These are phyloP conservation scores for Caloenas nicobarica DNA, from an alignment of 2,113 vertebrate species.

Conservation along the genomic window DNA sequence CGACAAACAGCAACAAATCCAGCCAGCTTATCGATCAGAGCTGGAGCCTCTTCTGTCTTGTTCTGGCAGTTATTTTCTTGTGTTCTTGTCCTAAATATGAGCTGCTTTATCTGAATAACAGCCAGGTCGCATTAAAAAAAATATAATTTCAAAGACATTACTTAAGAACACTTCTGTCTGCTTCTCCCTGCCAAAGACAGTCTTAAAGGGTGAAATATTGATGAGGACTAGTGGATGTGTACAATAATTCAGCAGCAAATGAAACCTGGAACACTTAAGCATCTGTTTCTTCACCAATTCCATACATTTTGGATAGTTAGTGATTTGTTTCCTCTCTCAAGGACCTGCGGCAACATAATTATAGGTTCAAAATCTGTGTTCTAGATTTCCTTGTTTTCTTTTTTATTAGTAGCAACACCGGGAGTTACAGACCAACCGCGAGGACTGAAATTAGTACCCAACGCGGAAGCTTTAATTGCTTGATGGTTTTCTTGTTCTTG, in stretches of 20 bases:
- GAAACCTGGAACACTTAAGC: not conserved
- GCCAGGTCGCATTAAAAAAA: not conserved
- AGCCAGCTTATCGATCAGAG: not conserved
- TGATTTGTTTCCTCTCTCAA: not conserved
- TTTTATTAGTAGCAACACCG: not conserved
- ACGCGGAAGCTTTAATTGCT: not conserved
- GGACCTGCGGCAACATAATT: not conserved
- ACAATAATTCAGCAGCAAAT: not conserved
- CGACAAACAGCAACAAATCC: not conserved
- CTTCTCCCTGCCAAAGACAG: not conserved
- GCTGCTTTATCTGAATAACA: not conserved
- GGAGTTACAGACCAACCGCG: fast-evolving
- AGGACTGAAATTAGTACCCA: not conserved
- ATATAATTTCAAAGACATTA: not conserved
- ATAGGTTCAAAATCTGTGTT: not conserved
- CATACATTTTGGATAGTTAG: not conserved
- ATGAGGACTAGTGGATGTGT: not conserved
- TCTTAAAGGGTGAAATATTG: not conserved
- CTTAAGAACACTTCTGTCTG: not conserved
- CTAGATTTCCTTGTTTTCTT: not conserved
- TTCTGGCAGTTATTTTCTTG: not conserved
- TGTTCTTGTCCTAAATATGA: not conserved
- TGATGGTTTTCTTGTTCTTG: not conserved
- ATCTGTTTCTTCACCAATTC: not conserved
- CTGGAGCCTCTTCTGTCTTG: not conserved